Evolutionary conservation across 2,797 vertebrate species (phyloP).

Genomic region (Macroramphosus scolopax): DNA sequence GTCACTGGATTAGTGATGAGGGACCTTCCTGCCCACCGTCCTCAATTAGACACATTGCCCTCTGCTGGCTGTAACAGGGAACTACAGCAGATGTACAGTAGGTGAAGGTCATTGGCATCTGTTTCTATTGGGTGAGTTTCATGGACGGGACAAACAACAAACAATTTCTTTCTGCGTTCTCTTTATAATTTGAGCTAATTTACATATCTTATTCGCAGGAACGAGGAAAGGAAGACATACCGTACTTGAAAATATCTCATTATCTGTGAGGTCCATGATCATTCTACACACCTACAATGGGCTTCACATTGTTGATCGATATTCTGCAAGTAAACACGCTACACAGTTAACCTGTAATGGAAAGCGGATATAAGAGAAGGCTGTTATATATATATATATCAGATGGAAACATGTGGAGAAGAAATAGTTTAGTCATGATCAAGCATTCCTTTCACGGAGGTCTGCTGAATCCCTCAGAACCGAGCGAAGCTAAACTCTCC

Average conservation of each 20-base stretch:
- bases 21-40: slow-evolving; percentile 14
- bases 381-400: slow-evolving; percentile 13
- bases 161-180: too few species aligned
- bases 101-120: slow-evolving; percentile 11
- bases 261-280: too few species aligned
- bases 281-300: too few species aligned
- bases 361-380: slow-evolving; percentile 1
- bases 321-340: too few species aligned
- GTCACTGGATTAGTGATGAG: slow-evolving; percentile 40
- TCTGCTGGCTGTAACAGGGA: slow-evolving; percentile 24
- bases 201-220: too few species aligned
- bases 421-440: slow-evolving; percentile 28
- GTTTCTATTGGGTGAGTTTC: not conserved
- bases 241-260: too few species aligned
- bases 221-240: too few species aligned
- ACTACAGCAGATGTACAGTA: not conserved
- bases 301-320: too few species aligned
- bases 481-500: slow-evolving; percentile 47
- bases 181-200: too few species aligned
- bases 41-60: slow-evolving; percentile 26
- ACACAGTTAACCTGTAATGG: too few species aligned
- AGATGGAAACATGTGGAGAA: slow-evolving; percentile 20
- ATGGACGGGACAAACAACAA: too few species aligned
- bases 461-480: slow-evolving; percentile 53
- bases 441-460: slow-evolving; percentile 55